Base-by-base conservation (phyloP, 1,140 invertebrate genomes). In the Megathymus violae region DNA sequence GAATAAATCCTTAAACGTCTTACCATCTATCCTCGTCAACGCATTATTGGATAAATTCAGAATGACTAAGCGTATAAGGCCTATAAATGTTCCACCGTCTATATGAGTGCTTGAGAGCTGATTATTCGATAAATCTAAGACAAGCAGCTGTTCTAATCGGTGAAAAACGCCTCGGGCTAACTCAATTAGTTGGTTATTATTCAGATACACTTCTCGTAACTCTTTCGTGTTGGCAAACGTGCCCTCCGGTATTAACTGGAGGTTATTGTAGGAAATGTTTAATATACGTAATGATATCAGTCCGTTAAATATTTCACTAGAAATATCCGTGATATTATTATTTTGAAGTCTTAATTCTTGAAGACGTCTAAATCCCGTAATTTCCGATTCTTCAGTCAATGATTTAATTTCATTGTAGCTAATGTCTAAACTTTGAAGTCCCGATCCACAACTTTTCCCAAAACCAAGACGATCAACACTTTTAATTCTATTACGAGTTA, bases 41-140 rank as follows among this genome's bases (percentile, higher is more conserved):
- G 94, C 93, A 78, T 98, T 98, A 87, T 95, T 95, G 0, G 96
- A 97, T 78, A 98, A 91, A 89, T 97, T 96, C 47, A 98, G 91
- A 16, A 97, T 94, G 69, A 97, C 95, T 62, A 98, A 92, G 14
- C 96, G 93, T 60, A 96, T 97, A 36, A 98, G 92, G 7, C 96
- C 97, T 46, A 95, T 91, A 85, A 98, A 97, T 38, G 96, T 96
- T 13, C 95, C 95, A 56, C 95, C 94, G 75, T 96, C 95, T 63
- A 97, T 94, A 79, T 95, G 96, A 72, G 95, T 94, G 83, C 95
- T 96, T 60, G 94, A 95, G 47, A 99, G 92, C 73, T 95, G 94
- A 92, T 99, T 99, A 70, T 95, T 94, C n/a, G 96, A 96, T 69
- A 98, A 92, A 92, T 99, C 97, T 64, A 99, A 93, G 7, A 97